Percentiles rank a stretch among this genome's conserved stretches.
phyloP scores from a whole-genome alignment of 1,140 invertebrate species.

The Drosophila erecta region DNA sequence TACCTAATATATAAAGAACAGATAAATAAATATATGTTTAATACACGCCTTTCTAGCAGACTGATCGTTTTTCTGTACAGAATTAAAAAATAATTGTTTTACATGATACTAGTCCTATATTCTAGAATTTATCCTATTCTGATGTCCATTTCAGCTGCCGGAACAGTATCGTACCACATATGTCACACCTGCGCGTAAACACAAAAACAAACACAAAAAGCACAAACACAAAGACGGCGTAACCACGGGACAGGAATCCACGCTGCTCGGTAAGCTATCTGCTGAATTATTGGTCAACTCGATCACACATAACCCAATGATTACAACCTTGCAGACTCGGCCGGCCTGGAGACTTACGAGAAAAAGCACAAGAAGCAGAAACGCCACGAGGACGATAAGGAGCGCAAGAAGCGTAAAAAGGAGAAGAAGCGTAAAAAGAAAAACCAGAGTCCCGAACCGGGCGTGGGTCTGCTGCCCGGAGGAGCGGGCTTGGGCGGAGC shows the following conservation, averaged over 20 bases:
- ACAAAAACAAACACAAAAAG: slow-evolving; percentile 97
- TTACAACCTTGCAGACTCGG: slow-evolving; percentile 85
- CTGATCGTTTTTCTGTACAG: too few relatives aligned
- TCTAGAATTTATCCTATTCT: slow-evolving; percentile 2
- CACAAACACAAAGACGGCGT: slow-evolving; percentile 95
- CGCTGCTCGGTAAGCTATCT: slow-evolving; percentile 85
- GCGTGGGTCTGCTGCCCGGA: slow-evolving; percentile 70
- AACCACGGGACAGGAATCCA: slow-evolving; percentile 88
- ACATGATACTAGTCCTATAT: too few relatives aligned
- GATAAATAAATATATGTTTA: too few relatives aligned
- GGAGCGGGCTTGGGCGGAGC: slow-evolving; percentile 55
- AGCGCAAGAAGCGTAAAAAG: slow-evolving; percentile 97
- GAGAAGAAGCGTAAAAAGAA: slow-evolving; percentile 98
- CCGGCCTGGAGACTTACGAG: slow-evolving; percentile 92
- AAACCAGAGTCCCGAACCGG: slow-evolving; percentile 95
- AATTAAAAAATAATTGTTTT: too few relatives aligned
- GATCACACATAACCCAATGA: background rate
- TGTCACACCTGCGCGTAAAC: slow-evolving; percentile 95
- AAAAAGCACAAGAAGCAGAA: slow-evolving; percentile 99
- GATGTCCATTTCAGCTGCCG: slow-evolving; percentile 89
- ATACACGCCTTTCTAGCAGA: too few relatives aligned
- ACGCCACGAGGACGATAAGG: slow-evolving; percentile 96
- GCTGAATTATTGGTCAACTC: background rate
- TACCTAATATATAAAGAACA: too few relatives aligned
- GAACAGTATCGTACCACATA: slow-evolving; percentile 98